Evolutionary conservation across 1,140 invertebrate genomes (phyloP), one percentile per base, ranked within the genome.

Genomic region (Drosophila neocordata): DNA sequence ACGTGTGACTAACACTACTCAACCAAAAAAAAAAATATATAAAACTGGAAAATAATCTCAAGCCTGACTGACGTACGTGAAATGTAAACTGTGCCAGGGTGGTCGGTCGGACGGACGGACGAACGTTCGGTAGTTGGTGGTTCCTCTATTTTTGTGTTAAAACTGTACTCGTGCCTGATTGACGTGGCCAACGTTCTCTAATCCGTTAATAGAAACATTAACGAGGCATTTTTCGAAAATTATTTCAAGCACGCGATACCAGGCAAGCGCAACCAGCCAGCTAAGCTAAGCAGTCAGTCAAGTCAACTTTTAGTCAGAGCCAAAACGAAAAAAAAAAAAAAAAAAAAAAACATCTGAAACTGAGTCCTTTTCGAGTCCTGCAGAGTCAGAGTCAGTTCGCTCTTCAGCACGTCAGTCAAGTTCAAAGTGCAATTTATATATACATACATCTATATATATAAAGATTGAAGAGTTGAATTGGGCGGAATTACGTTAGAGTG

Each of bases 181-280:
- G 81, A 84, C 81, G 60, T 69, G 81, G 65, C 82, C 67, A 66
- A 58, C 74, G 67, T 66, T 81, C 79, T 87, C 79, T 90, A 90
- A 90, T 90, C 89, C 85, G 81, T 90, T 90, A 90, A 90, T 90
- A 89, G 89, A 90, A 90, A 90, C 89, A 90, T 90, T 90, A 90
- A 89, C 76, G 79, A 83, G 77, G 73, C 77, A 88, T 88, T 88
- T 87, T 88, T 81, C 59, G 76, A 88, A 88, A 88, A 88, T 88
- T 88, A 88, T 88, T 88, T 88, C 84, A 52, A 79, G 83, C 83
- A 88, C 83, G 83, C 83, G 84, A 88, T 82, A 77, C 58, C 59
- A 69, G 52, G 35, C 63, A 51, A 38, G n/a, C 66, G 38, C 53
- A 61, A 59, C 18, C 27, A 31, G 7, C 27, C 27, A 31, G 27